Evolutionary conservation across 2,888 invertebrate species (phyloP).

Genomic region (Sarcophaga variegata): DNA sequence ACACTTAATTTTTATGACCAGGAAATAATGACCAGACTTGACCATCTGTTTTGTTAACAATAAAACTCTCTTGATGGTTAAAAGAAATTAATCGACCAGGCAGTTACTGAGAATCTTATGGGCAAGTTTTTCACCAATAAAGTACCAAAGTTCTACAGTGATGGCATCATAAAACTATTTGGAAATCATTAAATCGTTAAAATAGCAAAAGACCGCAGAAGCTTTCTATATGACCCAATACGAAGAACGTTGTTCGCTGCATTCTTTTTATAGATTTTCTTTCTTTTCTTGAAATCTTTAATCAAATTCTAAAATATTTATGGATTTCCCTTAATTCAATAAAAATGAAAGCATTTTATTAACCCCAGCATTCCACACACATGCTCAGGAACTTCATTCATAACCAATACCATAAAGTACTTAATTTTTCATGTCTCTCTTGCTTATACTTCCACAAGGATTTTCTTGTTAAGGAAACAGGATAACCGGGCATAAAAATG

Average conservation of each 20-base stretch:
- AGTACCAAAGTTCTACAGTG: no score
- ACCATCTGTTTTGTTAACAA: no score
- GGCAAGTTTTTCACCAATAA: no score
- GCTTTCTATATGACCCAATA: no score
- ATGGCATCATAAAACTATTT: no score
- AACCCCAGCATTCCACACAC: neutral
- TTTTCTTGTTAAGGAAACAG: neutral
- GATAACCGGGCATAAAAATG: neutral
- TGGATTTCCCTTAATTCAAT: neutral
- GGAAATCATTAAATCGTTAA: no score
- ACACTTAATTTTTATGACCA: no score
- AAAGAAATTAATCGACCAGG: no score
- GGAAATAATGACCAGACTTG: no score
- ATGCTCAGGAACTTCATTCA: slow-evolving; percentile 31
- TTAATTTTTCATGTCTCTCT: neutral
- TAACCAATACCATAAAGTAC: slow-evolving; percentile 27
- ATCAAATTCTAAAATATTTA: neutral
- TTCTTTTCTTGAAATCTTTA: neutral
- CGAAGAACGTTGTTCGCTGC: neutral
- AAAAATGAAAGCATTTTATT: slow-evolving; percentile 8
- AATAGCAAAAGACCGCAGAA: no score
- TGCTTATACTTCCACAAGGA: neutral
- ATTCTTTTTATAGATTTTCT: neutral
- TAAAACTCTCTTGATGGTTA: no score
- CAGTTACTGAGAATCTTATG: no score